These are phyloP conservation scores for Noctua comes DNA, from an alignment of 2,888 invertebrate species.

Conservation along the genomic window DNA sequence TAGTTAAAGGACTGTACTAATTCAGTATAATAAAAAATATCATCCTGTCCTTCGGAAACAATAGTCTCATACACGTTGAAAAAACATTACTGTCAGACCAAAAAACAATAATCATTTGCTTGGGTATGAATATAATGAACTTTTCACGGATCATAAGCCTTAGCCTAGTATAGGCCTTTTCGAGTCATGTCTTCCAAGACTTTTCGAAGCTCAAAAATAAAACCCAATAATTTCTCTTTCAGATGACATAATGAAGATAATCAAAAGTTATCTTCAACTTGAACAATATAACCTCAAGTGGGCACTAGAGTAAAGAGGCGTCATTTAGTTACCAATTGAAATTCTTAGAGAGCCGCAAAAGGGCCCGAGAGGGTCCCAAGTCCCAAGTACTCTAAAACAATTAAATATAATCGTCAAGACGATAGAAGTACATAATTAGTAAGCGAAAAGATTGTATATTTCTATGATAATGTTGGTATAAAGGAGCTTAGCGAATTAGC, in stretches of 20 bases:
- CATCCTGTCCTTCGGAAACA: too few relatives aligned
- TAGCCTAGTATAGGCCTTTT: neutral
- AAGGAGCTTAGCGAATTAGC: conserved; percentile 31
- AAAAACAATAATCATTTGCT: too few relatives aligned
- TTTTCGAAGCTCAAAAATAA: neutral
- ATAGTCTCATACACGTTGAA: too few relatives aligned
- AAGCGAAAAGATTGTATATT: conserved; percentile 51
- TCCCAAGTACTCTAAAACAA: conserved; percentile 44
- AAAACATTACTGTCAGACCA: too few relatives aligned
- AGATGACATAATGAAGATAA: neutral
- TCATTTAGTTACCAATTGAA: conserved; percentile 35
- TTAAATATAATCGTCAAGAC: conserved; percentile 55
- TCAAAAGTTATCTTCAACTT: conserved; percentile 6
- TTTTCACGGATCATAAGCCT: too few relatives aligned
- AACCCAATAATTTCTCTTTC: neutral
- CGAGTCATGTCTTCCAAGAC: too few relatives aligned
- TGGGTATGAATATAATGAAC: too few relatives aligned
- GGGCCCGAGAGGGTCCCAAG: conserved; percentile 20
- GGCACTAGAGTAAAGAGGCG: conserved; percentile 1
- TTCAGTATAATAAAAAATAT: too few relatives aligned
- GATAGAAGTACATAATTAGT: conserved; percentile 55
- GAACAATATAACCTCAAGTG: conserved; percentile 12
- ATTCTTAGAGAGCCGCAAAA: conserved; percentile 39
- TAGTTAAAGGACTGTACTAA: too few relatives aligned
- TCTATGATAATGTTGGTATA: conserved; percentile 40